A percentile compares a stretch with the other conserved stretches of the same genome.
phyloP scores from a whole-genome alignment of 2,113 vertebrate genomes.

The Tragulus kanchil region DNA sequence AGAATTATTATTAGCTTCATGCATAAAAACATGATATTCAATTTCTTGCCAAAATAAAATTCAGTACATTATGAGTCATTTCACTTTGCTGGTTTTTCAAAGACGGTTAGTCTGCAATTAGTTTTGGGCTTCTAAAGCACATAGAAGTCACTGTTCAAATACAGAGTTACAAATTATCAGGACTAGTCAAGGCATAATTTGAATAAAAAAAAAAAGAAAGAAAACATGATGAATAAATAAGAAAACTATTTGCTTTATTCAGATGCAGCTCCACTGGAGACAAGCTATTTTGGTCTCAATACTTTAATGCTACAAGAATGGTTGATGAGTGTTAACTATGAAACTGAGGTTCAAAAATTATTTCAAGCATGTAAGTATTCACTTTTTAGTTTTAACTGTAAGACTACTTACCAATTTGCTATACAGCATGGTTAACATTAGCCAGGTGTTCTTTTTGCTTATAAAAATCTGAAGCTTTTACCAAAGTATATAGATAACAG shows the following conservation, averaged over 20 bases:
- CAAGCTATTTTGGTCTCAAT: constrained; percentile 42
- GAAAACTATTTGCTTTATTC: constrained; percentile 70
- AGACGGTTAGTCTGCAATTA: neutral
- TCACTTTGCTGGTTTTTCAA: neutral
- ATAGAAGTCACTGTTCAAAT: constrained; percentile 70
- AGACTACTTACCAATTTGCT: neutral
- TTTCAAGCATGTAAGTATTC: neutral
- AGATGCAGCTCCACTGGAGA: constrained; percentile 55
- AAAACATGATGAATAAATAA: neutral
- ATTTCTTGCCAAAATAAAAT: constrained; percentile 24
- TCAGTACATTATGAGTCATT: constrained; percentile 23
- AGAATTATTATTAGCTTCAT: constrained; percentile 53
- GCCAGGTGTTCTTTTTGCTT: neutral
- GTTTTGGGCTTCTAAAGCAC: no score
- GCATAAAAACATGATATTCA: neutral
- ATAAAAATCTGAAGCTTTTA: neutral
- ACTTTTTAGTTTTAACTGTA: neutral
- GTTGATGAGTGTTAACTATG: neutral
- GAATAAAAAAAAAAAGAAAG: constrained; percentile 36
- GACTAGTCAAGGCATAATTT: constrained; percentile 31
- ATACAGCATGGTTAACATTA: neutral
- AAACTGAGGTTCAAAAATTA: constrained; percentile 25
- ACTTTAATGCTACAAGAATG: constrained; percentile 20
- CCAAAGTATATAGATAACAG: neutral
- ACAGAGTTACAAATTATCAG: constrained; percentile 60